phyloP scores from a whole-genome alignment of 2,888 invertebrate genomes.

The Agrochola macilenta region DNA sequence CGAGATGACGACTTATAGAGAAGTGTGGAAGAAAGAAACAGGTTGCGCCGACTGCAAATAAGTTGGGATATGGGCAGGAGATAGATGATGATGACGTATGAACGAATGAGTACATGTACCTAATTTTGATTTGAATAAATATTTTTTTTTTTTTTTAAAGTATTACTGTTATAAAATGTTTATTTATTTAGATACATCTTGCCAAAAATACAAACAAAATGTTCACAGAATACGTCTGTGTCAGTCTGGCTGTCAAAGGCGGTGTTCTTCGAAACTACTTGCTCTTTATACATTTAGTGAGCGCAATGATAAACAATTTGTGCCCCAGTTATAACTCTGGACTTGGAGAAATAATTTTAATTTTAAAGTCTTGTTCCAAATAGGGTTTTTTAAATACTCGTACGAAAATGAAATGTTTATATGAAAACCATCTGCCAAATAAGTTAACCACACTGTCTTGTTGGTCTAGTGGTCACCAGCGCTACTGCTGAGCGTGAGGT shows the following conservation, averaged over 20 bases:
- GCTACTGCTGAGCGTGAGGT: background rate
- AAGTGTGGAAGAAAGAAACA: too few species aligned
- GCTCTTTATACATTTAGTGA: conserved; percentile 2
- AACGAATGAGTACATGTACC: background rate
- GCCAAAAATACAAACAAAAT: background rate
- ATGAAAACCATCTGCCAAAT: too few species aligned
- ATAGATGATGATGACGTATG: background rate
- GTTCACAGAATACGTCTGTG: background rate
- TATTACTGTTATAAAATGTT: too few species aligned
- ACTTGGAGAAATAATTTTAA: background rate
- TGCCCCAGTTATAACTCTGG: background rate
- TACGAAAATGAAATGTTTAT: too few species aligned
- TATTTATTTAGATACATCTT: background rate
- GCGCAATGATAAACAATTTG: conserved; percentile 9
- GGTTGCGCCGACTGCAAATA: too few species aligned
- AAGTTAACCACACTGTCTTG: background rate
- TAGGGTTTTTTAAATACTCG: background rate
- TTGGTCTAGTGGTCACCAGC: background rate
- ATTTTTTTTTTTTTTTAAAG: too few species aligned
- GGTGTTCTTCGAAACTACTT: conserved; percentile 13
- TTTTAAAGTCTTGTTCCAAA: background rate
- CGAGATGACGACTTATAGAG: too few species aligned
- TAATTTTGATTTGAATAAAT: background rate
- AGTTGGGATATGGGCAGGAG: too few species aligned
- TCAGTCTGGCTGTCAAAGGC: conserved; percentile 19